Evolutionary conservation across 1,140 invertebrate species (phyloP), one percentile per base, ranked within the genome.

Genomic region (Galleria mellonella): DNA sequence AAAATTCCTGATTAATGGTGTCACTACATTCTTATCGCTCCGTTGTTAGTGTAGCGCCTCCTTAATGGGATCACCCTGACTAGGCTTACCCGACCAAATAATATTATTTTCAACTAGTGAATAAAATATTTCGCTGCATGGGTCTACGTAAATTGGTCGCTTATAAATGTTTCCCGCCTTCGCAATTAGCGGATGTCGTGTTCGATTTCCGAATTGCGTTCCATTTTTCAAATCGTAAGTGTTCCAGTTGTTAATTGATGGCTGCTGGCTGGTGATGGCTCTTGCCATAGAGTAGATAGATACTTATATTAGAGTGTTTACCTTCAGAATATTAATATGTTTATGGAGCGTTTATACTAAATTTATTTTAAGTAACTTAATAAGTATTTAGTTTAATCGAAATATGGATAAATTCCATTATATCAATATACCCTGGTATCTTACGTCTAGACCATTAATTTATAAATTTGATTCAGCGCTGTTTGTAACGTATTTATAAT

Each of bases 1-100:
- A 51, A 46, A 59, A 54, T 62, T 48, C 51, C 65, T 76, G 72
- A 76, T 73, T 73, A 76, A 76, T 73, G 72, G 51, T 66, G 64
- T 63, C 55, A 62, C 62, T 60, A 43, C 52, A 47, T 42, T 46
- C 52, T 66, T 75, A 71, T 72, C 69, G 57, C 1, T 41, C 30
- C 32, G 38, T 35, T 51, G 64, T 51, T 61, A 55, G 56, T 66
- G 62, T 71, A 60, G 65, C 58, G 61, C 61, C 65, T 56, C 47
- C 56, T 49, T 72, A 72, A 75, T 75, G 72, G 66, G 62, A 64
- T 68, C 63, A 66, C 55, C 47, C 55, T 43, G 37, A 40, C 35
- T 35, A 39, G 15, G 7, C 30, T 7, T 11, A 15, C 7, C 9
- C 36, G 44, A 27, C 30, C 37, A 47, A 33, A 45, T 29, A 11